Percentiles rank a stretch among this genome's conserved stretches.
Evolutionary conservation across 2,888 invertebrate species (phyloP).

Genomic region (Dicycla oo): DNA sequence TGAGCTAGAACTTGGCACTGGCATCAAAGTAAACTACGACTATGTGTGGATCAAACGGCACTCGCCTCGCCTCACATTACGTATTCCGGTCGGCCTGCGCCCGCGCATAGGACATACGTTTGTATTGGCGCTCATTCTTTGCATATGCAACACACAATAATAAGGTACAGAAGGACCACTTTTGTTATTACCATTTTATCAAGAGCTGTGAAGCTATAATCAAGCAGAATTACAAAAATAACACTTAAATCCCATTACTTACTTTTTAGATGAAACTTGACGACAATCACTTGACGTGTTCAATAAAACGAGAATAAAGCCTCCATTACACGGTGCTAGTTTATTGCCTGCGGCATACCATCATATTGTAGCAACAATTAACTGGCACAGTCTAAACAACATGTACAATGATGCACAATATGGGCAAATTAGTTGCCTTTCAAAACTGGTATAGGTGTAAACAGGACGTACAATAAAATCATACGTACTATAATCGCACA

Average conservation of each 20-base stretch:
- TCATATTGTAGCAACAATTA: too few species aligned
- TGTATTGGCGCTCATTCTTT: constrained; percentile 64
- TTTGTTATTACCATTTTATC: background rate
- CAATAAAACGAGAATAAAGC: background rate
- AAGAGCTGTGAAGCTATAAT: background rate
- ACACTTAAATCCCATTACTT: background rate
- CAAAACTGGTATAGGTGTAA: too few species aligned
- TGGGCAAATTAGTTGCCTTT: too few species aligned
- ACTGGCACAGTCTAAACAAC: too few species aligned
- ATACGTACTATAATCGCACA: too few species aligned
- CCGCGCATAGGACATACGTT: constrained; percentile 46
- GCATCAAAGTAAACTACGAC: constrained; percentile 24
- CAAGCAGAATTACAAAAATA: background rate
- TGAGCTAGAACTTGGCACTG: constrained; percentile 32
- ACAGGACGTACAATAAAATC: too few species aligned
- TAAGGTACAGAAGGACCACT: constrained; percentile 33
- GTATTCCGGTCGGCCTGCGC: constrained; percentile 64
- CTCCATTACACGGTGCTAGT: too few species aligned
- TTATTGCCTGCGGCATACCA: too few species aligned
- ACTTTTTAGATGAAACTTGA: background rate
- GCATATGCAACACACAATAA: constrained; percentile 23
- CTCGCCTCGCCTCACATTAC: constrained; percentile 59
- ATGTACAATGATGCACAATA: too few species aligned
- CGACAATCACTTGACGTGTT: background rate
- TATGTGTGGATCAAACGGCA: constrained; percentile 62